Evolutionary conservation across 2,888 invertebrate species (phyloP).

Genomic region (Sympetrum striolatum): DNA sequence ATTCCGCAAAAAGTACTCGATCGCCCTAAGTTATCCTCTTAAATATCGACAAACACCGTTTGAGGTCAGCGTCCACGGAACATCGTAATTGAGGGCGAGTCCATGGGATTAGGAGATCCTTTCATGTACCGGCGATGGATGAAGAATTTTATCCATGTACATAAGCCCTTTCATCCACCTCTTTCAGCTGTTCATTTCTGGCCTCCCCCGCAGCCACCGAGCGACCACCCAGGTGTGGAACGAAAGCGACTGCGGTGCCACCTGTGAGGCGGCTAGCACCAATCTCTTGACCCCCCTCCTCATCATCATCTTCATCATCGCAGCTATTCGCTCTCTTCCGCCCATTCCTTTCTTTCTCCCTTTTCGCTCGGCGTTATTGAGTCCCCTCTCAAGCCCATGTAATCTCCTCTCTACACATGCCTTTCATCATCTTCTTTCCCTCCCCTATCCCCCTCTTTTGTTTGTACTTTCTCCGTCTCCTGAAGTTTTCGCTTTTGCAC

Average conservation of each 20-base stretch:
- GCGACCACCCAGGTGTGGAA: conserved; percentile 49
- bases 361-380: background rate
- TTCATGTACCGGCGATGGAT: background rate
- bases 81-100: no score
- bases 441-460: background rate
- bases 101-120: background rate
- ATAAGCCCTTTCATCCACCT: conserved; percentile 37
- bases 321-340: background rate
- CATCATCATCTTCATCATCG: background rate
- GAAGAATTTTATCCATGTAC: conserved; percentile 32
- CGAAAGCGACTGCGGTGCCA: conserved; percentile 48
- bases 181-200: conserved; percentile 39
- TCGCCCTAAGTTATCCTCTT: background rate
- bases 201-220: conserved; percentile 42
- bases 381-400: background rate
- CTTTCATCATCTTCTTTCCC: background rate
- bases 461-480: background rate
- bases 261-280: conserved; percentile 48
- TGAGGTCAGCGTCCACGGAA: no score
- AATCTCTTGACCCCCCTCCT: background rate
- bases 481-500: no score
- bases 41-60: no score
- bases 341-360: background rate
- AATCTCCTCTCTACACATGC: background rate
- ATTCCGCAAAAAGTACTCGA: background rate